A percentile compares a stretch with the other conserved stretches of the same genome.
These are phyloP conservation scores for Alligator sinensis DNA, from an alignment of 2,113 vertebrate genomes.

Conservation along the genomic window DNA sequence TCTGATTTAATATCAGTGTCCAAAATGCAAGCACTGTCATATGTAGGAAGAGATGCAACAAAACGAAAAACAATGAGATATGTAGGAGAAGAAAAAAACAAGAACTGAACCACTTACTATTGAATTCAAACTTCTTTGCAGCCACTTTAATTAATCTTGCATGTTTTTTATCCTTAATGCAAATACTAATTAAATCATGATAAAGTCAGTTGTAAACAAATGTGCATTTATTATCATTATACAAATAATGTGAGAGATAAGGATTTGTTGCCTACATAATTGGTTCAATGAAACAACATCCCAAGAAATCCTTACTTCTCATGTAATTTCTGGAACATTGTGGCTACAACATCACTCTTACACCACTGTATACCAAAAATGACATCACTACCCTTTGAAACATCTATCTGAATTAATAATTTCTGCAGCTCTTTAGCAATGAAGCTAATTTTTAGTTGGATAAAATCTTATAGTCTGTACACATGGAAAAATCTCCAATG, in stretches of 20 bases:
- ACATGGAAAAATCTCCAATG: background rate
- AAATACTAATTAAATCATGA: background rate
- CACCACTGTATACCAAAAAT: background rate
- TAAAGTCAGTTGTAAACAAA: background rate
- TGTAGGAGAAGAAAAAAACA: background rate
- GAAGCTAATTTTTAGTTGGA: background rate
- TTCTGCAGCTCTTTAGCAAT: background rate
- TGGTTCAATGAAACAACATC: no score
- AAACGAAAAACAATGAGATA: background rate
- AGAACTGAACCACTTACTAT: fast-evolving
- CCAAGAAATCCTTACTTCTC: no score
- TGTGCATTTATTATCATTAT: fast-evolving
- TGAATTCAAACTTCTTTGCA: background rate
- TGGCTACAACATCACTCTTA: no score
- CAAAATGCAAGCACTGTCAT: background rate
- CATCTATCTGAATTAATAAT: background rate
- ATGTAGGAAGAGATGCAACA: fast-evolving
- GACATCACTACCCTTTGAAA: background rate
- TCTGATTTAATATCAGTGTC: background rate
- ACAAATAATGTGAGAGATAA: background rate
- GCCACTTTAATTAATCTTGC: background rate
- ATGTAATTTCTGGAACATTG: no score
- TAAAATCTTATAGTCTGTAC: background rate
- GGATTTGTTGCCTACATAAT: no score
- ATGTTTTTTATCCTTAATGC: background rate